These are phyloP conservation scores for Blastomussa wellsi DNA, from an alignment of 92 coral and sea anemone species.

Conservation along the genomic window DNA sequence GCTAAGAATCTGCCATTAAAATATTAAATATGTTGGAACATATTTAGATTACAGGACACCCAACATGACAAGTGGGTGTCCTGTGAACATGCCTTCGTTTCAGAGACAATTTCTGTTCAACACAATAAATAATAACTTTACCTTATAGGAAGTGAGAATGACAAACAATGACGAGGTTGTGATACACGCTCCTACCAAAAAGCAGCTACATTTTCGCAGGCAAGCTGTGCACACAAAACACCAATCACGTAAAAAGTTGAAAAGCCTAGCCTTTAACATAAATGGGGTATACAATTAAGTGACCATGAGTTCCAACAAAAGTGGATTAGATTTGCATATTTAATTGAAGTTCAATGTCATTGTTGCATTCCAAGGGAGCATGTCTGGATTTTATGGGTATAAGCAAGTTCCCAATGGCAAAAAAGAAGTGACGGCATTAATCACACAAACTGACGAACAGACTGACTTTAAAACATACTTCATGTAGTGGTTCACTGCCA, in stretches of 20 bases:
- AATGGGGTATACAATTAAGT: no score
- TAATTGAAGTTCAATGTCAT: no score
- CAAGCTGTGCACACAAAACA: no score
- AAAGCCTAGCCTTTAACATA: no score
- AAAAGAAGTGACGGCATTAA: neutral
- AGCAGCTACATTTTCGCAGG: no score
- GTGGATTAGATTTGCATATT: neutral
- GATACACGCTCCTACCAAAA: no score
- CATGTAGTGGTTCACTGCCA: neutral
- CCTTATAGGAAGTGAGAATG: no score
- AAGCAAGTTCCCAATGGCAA: neutral
- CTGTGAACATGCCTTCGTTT: neutral
- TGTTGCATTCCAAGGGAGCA: neutral
- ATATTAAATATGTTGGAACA: neutral
- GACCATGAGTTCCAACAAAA: no score
- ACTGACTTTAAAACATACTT: neutral
- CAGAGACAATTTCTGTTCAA: neutral
- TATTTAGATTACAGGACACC: neutral
- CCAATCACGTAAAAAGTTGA: no score
- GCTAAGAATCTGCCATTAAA: no score
- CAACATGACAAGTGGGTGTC: neutral
- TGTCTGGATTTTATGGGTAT: neutral
- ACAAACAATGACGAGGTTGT: no score
- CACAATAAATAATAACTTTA: neutral
- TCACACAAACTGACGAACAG: neutral